Percentiles rank a stretch among this genome's conserved stretches.
These are phyloP conservation scores for Somateria mollissima DNA, from an alignment of 2,797 vertebrate genomes.

Conservation along the genomic window DNA sequence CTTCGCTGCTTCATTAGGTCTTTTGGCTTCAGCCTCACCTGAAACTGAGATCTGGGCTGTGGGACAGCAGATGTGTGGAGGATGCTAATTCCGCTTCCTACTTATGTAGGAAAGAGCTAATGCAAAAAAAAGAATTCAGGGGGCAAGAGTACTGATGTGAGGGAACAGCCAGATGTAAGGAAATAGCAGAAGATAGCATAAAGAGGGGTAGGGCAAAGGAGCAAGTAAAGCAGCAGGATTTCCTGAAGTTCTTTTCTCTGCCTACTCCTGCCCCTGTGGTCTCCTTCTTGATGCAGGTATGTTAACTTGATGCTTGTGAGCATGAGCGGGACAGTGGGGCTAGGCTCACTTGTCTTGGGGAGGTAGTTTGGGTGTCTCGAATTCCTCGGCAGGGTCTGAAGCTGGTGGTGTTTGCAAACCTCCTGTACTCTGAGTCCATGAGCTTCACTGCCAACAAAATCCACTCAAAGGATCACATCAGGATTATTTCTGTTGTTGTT, in stretches of 20 bases:
- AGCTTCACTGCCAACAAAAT: not conserved
- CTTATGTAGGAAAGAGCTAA: not conserved
- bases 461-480: fast-evolving
- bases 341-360: not conserved
- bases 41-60: not conserved
- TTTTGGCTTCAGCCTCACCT: not conserved
- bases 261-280: fast-evolving
- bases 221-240: fast-evolving
- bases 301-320: not conserved
- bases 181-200: not conserved
- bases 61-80: not conserved
- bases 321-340: not conserved
- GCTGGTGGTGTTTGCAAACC: not conserved
- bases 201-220: not conserved
- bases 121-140: not conserved
- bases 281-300: not conserved
- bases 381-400: not conserved
- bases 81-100: not conserved
- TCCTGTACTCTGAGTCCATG: not conserved
- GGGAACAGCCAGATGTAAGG: not conserved
- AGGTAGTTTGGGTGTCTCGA: not conserved
- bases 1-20: conserved; percentile 2
- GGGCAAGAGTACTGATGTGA: not conserved
- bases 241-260: not conserved
- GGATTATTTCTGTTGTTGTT: not conserved